Base-by-base conservation (phyloP, 2,888 invertebrate genomes). In the Cinara cedri region DNA sequence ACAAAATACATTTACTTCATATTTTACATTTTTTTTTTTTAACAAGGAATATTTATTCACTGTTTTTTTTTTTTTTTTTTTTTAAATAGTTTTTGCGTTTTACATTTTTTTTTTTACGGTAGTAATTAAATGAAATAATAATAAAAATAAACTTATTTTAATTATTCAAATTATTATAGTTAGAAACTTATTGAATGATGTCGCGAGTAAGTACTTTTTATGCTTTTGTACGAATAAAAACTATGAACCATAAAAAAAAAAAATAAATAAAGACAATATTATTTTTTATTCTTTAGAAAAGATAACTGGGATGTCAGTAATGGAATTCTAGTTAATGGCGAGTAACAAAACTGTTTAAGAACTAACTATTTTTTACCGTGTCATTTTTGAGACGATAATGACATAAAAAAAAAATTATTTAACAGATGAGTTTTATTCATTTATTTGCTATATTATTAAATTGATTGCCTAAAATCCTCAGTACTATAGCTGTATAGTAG, bases 351-450 rank as follows among this genome's bases (percentile, higher is more conserved):
- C 63, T 24, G 21, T 42, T 34, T 34, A 62, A n/a, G 42, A 74
- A 51, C 24, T n/a, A 10, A 65, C 44, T 54, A 75, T 75, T 75
- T 74, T 75, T 65, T 65, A 75, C 74, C 13, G 65, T 75, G 65
- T 65, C 75, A 65, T 75, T 75, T 44, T 75, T 10, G 16, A 26
- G 14, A 16, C 14, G 63, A 74, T 74, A 74, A 65, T 60, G 72
- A 72, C 60, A 72, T 26, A 49, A 72, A 72, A 46, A 72, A 46
- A 10, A 55, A 16, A 72, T 44, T 44, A 72, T 57, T 34, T 63
- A 34, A 63, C n/a, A 42, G 24, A 74, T 65, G 51, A 65, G 51
- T 54, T 74, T 74, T 74, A 74, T 74, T 54, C 42, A 74, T 74
- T 21, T 65, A 62, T 42, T 74, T 54, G 11, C 13, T 10, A 10